Conservation (phyloP, 1,140 invertebrate genomes). For the Bombus fervidus region DNA sequence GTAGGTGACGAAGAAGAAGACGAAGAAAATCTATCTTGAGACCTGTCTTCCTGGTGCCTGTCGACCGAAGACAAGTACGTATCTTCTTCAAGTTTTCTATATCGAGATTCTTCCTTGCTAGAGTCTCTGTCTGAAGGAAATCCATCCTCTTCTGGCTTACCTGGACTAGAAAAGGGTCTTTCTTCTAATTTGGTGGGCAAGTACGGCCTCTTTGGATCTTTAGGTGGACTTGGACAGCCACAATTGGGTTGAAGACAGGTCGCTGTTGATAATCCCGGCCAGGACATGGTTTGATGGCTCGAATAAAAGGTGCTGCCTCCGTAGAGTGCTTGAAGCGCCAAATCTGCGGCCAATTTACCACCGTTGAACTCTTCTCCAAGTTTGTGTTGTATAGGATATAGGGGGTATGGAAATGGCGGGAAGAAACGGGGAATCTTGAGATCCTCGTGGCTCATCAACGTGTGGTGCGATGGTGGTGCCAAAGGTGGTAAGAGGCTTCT, state of each 20-base stretch:
- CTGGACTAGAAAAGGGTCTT: conserved; percentile 69
- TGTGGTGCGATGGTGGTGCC: conserved; percentile 82
- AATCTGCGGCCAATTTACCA: conserved; percentile 85
- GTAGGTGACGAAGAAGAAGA: conserved; percentile 66
- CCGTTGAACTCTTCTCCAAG: conserved; percentile 82
- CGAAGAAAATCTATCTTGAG: conserved; percentile 72
- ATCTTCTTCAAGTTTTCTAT: conserved; percentile 66
- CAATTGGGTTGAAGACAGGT: conserved; percentile 73
- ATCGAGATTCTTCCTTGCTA: conserved; percentile 64
- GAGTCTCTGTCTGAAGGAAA: conserved; percentile 69
- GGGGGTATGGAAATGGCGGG: conserved; percentile 87
- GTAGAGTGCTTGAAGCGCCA: conserved; percentile 86
- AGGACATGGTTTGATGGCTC: conserved; percentile 77
- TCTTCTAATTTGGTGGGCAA: conserved; percentile 73
- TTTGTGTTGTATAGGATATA: conserved; percentile 87
- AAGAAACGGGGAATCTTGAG: conserved; percentile 87
- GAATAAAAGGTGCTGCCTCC: conserved; percentile 83
- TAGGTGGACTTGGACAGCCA: conserved; percentile 76
- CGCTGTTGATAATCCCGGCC: conserved; percentile 76
- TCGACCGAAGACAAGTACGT: conserved; percentile 49
- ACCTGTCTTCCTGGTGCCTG: conserved; percentile 70
- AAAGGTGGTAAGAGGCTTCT: conserved; percentile 85
- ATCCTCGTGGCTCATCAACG: conserved; percentile 85
- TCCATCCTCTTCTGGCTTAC: conserved; percentile 72
- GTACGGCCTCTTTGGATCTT: conserved; percentile 73